A percentile compares a stretch with the other conserved stretches of the same genome.
These are phyloP conservation scores for Drosophila prostipennis DNA, from an alignment of 2,888 invertebrate genomes.

Conservation along the genomic window DNA sequence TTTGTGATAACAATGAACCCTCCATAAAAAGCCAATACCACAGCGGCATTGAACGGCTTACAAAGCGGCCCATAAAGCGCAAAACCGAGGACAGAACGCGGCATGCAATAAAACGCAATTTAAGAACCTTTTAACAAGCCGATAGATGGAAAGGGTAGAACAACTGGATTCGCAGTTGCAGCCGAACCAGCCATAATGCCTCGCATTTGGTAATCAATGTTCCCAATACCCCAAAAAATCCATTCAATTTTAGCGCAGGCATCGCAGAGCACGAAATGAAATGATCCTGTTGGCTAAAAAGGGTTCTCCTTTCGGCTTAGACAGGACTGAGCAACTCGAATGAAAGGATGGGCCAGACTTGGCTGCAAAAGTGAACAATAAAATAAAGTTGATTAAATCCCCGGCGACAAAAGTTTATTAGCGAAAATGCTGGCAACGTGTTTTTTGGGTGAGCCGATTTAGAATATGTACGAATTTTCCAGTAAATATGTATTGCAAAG, in stretches of 20 bases:
- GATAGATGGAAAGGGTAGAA: slow-evolving; percentile 13
- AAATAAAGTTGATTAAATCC: slow-evolving; percentile 66
- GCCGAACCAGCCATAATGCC: slow-evolving; percentile 9
- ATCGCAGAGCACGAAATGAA: slow-evolving; percentile 21
- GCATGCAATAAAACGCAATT: slow-evolving; percentile 55
- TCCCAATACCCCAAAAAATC: slow-evolving; percentile 26
- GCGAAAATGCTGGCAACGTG: slow-evolving; percentile 21
- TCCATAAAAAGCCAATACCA: slow-evolving; percentile 21
- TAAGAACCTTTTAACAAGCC: slow-evolving; percentile 49
- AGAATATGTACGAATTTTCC: background rate
- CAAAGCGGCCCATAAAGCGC: slow-evolving; percentile 34
- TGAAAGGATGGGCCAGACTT: slow-evolving; percentile 14
- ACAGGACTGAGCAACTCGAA: background rate
- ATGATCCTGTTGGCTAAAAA: slow-evolving; percentile 36
- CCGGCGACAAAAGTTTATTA: slow-evolving; percentile 49
- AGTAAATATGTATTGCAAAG: slow-evolving; percentile 18
- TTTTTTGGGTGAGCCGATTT: slow-evolving; percentile 10
- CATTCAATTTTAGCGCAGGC: slow-evolving; percentile 36
- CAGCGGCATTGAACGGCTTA: slow-evolving; percentile 15
- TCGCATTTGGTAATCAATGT: slow-evolving; percentile 53
- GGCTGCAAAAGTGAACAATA: slow-evolving; percentile 28
- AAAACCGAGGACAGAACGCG: slow-evolving; percentile 8
- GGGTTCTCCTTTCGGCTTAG: slow-evolving; percentile 15
- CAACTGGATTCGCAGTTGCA: slow-evolving; percentile 21
- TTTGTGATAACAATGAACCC: slow-evolving; percentile 37